Evolutionary conservation across 2,888 invertebrate species (phyloP), one percentile per base, ranked within the genome.

Genomic region (Pterobdella sp.): DNA sequence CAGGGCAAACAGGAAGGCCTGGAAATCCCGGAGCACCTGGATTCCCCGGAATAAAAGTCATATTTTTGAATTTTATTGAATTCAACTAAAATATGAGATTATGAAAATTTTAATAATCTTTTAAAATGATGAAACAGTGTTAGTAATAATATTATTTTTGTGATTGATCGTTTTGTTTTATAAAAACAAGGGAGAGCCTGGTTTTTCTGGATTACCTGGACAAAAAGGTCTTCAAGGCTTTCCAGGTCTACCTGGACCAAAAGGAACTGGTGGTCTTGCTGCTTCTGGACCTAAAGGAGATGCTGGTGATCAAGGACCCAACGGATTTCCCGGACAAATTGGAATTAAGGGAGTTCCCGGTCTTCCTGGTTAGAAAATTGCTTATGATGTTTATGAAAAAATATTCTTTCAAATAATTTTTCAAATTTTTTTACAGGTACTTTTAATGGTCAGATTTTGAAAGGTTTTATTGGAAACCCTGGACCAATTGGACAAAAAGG

Each of bases 161-260:
- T n/a, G n/a, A n/a, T n/a, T n/a, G n/a, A n/a, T n/a, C n/a, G n/a
- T n/a, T n/a, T n/a, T n/a, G n/a, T n/a, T n/a, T n/a, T n/a, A n/a
- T n/a, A n/a, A n/a, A n/a, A n/a, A n/a, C 14, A 10, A 34, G 10
- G 75, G 73, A n/a, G 0, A 32, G 22, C 1, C 34, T 4, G 76
- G 76, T 26, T 69, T 32, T 31, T 56, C 69, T 10, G 76, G 76
- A 22, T 42, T 22, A 0, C 42, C 14, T 0, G 81, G 81, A 49
- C 67, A 74, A 22, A 76, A 76, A 37, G 81, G 81, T 35, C 74
- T 77, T 2, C 73, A 73, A 72, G 80, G 81, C 31, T 71, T 78
- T 4, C 76, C 78, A 72, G 80, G 80, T 37, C 73, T 77, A 0
- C 76, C 75, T 31, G 82, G 82, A 37, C 65, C 73, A 64, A 74